Evolutionary conservation across 2,888 invertebrate species (phyloP).

Genomic region (Cerceris rybyensis): DNA sequence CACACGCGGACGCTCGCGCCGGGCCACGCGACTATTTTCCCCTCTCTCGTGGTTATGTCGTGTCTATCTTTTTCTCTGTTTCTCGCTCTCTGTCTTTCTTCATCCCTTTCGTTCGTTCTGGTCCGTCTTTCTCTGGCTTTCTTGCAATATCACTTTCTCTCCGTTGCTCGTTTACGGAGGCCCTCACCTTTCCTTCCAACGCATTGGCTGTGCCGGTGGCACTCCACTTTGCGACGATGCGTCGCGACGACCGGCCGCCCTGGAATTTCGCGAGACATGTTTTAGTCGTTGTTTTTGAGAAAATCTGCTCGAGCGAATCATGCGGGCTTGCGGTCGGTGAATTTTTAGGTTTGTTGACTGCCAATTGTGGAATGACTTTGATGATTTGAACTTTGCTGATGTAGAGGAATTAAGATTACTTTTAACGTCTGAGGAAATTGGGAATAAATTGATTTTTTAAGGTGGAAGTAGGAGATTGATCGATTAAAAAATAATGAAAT

Average conservation of each 20-base stretch:
- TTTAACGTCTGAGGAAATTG: no score
- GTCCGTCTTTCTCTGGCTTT: conserved; percentile 1
- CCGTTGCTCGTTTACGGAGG: conserved; percentile 6
- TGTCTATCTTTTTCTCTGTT: conserved; percentile 1
- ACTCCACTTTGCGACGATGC: not conserved
- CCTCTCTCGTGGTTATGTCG: not conserved
- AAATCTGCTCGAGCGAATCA: no score
- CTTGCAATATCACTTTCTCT: not conserved
- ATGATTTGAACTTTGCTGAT: no score
- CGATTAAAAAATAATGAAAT: no score
- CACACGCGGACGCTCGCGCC: conserved; percentile 47
- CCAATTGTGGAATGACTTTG: no score
- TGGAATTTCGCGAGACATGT: no score
- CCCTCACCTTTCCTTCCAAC: conserved; percentile 33
- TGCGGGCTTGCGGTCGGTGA: no score
- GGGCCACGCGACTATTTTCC: conserved; percentile 50
- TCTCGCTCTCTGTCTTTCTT: not conserved
- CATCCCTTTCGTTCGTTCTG: conserved; percentile 12
- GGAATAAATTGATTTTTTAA: no score
- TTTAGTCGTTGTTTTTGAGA: no score
- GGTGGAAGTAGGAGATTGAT: no score
- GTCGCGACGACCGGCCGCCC: not conserved
- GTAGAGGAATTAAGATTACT: no score
- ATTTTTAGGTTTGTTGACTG: no score
- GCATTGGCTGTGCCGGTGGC: not conserved